Evolutionary conservation across 2,888 invertebrate species (phyloP).

Genomic region (Xiphydria camelus): DNA sequence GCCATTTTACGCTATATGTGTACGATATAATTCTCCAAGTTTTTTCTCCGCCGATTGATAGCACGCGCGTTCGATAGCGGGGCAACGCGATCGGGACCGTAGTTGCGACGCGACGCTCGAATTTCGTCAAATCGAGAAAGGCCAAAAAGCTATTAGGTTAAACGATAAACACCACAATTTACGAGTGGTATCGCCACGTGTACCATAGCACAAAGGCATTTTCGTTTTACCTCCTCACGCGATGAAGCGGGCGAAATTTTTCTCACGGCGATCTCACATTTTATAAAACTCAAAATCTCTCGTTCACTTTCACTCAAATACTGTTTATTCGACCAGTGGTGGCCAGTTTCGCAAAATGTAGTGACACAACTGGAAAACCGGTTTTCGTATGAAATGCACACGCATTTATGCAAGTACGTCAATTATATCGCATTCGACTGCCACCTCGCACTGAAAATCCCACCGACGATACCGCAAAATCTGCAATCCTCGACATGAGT

Average conservation of each 20-base stretch:
- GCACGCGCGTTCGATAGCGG: too few species aligned
- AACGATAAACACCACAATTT: not conserved
- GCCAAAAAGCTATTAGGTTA: not conserved
- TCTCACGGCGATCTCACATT: not conserved
- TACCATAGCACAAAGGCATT: not conserved
- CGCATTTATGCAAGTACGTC: not conserved
- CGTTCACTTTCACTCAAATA: not conserved
- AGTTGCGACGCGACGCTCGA: not conserved
- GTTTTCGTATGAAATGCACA: constrained; percentile 8
- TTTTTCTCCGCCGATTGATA: too few species aligned
- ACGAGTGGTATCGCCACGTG: not conserved
- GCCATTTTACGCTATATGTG: constrained; percentile 21
- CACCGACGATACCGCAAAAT: not conserved
- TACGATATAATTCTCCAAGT: not conserved
- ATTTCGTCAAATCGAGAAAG: constrained; percentile 5
- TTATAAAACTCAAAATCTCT: not conserved
- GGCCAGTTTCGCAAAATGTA: constrained; percentile 4
- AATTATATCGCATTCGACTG: not conserved
- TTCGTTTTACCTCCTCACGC: not conserved
- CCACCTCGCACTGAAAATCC: not conserved
- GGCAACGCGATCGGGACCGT: not conserved
- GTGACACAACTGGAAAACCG: constrained; percentile 15
- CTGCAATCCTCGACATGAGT: not conserved
- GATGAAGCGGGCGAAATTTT: not conserved
- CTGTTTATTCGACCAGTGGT: not conserved